Percentiles rank a stretch among this genome's conserved stretches.
Evolutionary conservation across 2,113 vertebrate species (phyloP).

Genomic region (Loxodonta africana): DNA sequence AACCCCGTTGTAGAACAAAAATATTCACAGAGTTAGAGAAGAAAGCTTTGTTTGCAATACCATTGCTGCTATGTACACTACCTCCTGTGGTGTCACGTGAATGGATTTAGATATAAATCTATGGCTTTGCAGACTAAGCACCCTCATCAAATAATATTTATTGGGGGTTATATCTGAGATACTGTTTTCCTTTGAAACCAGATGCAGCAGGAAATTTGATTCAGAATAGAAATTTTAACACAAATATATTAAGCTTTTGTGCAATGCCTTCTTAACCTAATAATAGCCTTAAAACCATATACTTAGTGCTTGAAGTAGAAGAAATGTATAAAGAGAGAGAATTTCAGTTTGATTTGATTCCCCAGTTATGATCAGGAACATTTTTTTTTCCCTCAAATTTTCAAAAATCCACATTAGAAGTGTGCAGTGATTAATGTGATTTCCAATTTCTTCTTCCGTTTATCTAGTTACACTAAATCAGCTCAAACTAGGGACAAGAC

Average conservation of each 20-base stretch:
- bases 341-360: conserved; percentile 45
- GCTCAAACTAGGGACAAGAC: conserved; percentile 19
- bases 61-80: not conserved
- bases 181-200: conserved; percentile 71
- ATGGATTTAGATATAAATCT: conserved; percentile 77
- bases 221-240: conserved; percentile 51
- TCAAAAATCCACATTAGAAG: conserved; percentile 39
- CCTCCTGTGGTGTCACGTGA: conserved; percentile 66
- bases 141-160: conserved; percentile 74
- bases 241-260: conserved; percentile 59
- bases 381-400: conserved; percentile 25
- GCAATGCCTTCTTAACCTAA: conserved; percentile 22
- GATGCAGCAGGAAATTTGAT: conserved; percentile 64
- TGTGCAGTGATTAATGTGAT: not conserved
- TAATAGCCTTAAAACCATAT: conserved; percentile 43
- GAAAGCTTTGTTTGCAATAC: conserved; percentile 71
- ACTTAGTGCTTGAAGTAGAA: conserved; percentile 37
- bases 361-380: not conserved
- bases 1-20: conserved; percentile 65
- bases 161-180: conserved; percentile 43
- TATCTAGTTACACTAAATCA: conserved; percentile 40
- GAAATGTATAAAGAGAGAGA: not conserved
- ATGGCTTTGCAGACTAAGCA: conserved; percentile 66
- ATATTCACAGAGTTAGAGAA: conserved; percentile 68
- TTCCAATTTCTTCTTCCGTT: conserved; percentile 49